Percentiles rank a stretch among this genome's conserved stretches.
phyloP scores from a whole-genome alignment of 2,888 invertebrate species.

The Perizoma affinitatum region DNA sequence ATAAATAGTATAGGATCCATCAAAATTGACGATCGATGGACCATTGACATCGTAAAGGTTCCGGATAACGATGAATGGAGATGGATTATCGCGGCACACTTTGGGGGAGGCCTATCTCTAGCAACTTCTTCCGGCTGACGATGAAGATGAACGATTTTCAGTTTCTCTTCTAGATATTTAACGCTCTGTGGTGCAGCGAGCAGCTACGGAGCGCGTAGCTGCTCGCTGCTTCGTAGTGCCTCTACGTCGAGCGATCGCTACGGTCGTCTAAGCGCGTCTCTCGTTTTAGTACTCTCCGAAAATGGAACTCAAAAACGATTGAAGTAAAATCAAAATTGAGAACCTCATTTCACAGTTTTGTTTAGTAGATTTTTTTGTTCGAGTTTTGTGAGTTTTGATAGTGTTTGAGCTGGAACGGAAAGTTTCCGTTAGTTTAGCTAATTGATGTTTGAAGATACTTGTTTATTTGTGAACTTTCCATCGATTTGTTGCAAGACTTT shows the following conservation, averaged over 20 bases:
- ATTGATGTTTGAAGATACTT: constrained; percentile 1
- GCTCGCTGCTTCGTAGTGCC: constrained; percentile 42
- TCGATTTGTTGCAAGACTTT: constrained; percentile 7
- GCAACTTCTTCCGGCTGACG: no score
- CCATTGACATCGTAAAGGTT: no score
- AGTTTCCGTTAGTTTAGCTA: constrained; percentile 8
- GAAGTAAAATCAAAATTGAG: constrained; percentile 18
- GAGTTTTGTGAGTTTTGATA: constrained; percentile 6
- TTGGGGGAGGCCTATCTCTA: no score
- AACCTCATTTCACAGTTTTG: background rate
- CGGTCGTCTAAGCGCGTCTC: no score
- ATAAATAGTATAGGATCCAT: no score
- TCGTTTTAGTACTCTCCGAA: constrained; percentile 20
- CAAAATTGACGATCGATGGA: no score
- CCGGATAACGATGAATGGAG: no score
- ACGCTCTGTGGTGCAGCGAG: constrained; percentile 27
- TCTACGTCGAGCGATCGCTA: constrained; percentile 33
- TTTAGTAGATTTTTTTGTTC: constrained; percentile 2
- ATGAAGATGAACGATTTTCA: background rate
- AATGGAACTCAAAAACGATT: constrained; percentile 34
- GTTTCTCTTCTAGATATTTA: background rate
- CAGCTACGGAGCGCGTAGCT: constrained; percentile 47
- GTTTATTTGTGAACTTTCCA: constrained; percentile 17
- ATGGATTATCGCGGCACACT: no score
- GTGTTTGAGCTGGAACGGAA: constrained; percentile 7